Base-by-base conservation (phyloP, 2,888 invertebrate genomes). In the Xestobium rufovillosum region DNA sequence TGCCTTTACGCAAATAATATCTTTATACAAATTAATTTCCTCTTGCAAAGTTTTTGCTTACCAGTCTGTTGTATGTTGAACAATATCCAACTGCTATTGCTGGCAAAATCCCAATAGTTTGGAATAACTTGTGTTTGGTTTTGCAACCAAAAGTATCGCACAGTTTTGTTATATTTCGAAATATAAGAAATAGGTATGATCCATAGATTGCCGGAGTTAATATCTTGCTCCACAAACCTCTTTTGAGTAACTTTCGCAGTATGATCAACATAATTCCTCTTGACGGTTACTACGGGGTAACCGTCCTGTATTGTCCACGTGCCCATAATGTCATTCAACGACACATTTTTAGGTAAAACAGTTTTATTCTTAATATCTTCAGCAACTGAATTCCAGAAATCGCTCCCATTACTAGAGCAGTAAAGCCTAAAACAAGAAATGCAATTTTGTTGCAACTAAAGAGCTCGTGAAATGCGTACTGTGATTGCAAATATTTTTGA, bases 241-340 rank as follows among this genome's bases (percentile, higher is more conserved):
- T 69, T 73, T 67, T 76, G 76, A 48, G 65, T 61, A 12, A 75
- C 59, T 6, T 59, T 60, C 2, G 71, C 64, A 0, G 55, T 44
- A 2, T 67, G 68, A 0, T 61, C 66, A 1, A 59, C 51, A 39
- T 76, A 77, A 53, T 76, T 65, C 49, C 76, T 66, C 1, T 58
- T 61, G 0, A 81, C 71, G 1, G 68, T 71, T 3, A 83, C 62
- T 0, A 80, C 66, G 0, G 83, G 84, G 57, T 76, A 83, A 0
- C 82, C 82, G 1, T 76, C 70, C 56, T 84, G 81, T 10, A 74
- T 68, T 0, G 82, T 80, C 83, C 84, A 87, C 0, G 76, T 70
- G 53, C 78, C 75, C 75, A 84, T 80, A 41, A 84, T 70, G 4
- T 67, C 62, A 15, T 74, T 73, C 2, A 79, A 64, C 0, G 72